A percentile compares a stretch with the other conserved stretches of the same genome.
Evolutionary conservation across 2,888 invertebrate genomes (phyloP).

Genomic region (Melieria omissa): DNA sequence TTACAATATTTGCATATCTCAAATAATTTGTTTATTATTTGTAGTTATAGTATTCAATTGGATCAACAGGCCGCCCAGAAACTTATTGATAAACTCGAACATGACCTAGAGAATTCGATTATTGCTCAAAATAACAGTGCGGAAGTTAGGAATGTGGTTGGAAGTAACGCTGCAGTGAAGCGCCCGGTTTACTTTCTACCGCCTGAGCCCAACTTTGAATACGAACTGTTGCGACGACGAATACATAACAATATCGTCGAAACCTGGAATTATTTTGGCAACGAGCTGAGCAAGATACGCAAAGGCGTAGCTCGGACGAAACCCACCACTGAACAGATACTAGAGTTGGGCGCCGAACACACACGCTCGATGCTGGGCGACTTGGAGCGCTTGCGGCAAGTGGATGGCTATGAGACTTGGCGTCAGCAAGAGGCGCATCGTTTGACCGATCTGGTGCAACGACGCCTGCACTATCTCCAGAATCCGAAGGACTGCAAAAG

Average conservation of each 20-base stretch:
- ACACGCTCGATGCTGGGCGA: constrained; percentile 81
- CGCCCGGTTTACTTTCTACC: constrained; percentile 54
- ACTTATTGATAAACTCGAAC: constrained; percentile 62
- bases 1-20: too few relatives aligned
- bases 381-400: constrained; percentile 74
- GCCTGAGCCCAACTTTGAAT: constrained; percentile 77
- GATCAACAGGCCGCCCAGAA: constrained; percentile 61
- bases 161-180: constrained; percentile 12
- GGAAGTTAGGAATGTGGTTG: background rate
- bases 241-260: constrained; percentile 83
- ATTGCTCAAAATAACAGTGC: constrained; percentile 37
- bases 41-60: constrained; percentile 57
- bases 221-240: constrained; percentile 81
- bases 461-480: constrained; percentile 82
- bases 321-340: constrained; percentile 71
- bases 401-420: constrained; percentile 87
- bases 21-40: too few relatives aligned
- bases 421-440: constrained; percentile 81
- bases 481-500: constrained; percentile 90
- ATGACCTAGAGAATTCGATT: constrained; percentile 54
- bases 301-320: constrained; percentile 68
- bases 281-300: constrained; percentile 77
- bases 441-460: constrained; percentile 85
- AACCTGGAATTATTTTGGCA: constrained; percentile 85
- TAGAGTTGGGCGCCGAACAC: constrained; percentile 79